A percentile compares a stretch with the other conserved stretches of the same genome.
phyloP scores from a whole-genome alignment of 1,140 invertebrate species.

The Adoxophyes honmai region DNA sequence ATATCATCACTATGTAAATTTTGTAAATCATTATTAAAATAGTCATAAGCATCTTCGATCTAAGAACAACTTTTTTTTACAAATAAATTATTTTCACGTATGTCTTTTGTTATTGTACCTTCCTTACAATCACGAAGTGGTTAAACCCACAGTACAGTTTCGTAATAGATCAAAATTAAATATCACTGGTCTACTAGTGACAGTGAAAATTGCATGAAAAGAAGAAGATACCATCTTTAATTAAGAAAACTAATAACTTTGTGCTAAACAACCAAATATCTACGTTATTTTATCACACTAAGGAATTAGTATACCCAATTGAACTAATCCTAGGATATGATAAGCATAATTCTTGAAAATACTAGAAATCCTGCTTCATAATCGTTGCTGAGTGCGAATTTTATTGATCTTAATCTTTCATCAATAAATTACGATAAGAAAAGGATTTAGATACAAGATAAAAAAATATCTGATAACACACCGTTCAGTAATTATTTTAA shows the following conservation, averaged over 20 bases:
- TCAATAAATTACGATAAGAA: neutral
- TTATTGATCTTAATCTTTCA: neutral
- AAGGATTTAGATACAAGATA: neutral
- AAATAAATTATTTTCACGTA: conserved; percentile 12
- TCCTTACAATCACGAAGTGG: too few species aligned
- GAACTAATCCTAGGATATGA: too few species aligned
- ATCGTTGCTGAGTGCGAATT: neutral
- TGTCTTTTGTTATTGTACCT: neutral
- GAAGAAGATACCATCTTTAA: too few species aligned
- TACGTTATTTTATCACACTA: too few species aligned
- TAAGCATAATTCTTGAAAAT: too few species aligned
- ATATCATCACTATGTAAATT: neutral
- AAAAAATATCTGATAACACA: conserved; percentile 11
- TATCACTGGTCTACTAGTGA: too few species aligned
- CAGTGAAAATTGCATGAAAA: too few species aligned
- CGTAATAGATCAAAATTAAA: too few species aligned
- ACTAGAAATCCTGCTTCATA: neutral
- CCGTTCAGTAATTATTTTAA: neutral
- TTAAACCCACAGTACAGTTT: too few species aligned
- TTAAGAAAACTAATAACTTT: too few species aligned
- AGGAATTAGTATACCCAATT: too few species aligned
- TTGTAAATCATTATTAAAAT: neutral
- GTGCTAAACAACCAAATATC: too few species aligned
- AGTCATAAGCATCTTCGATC: neutral
- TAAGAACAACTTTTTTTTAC: neutral